Conservation (phyloP, 2,113 vertebrate genomes). For the Sphaerodactylus townsendi region DNA sequence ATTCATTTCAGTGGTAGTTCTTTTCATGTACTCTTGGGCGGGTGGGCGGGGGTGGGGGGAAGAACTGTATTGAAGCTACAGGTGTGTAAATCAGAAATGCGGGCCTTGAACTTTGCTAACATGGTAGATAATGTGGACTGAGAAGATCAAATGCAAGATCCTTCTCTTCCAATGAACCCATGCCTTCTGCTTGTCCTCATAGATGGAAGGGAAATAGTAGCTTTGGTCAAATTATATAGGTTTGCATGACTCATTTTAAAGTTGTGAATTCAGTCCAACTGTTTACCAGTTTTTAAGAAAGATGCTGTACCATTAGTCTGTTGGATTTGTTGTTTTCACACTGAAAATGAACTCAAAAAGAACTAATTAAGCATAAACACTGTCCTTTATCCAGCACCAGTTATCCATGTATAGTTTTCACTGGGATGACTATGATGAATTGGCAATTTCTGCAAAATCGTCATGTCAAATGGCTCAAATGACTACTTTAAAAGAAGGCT, state of each 20-base stretch:
- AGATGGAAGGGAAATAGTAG: neutral
- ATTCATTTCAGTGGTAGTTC: neutral
- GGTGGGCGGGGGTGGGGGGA: no score
- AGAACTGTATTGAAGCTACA: neutral
- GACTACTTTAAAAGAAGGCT: neutral
- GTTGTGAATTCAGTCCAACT: conserved; percentile 42
- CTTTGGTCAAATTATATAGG: neutral
- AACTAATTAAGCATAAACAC: conserved; percentile 4
- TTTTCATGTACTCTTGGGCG: neutral
- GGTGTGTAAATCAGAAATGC: neutral
- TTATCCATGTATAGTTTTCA: conserved; percentile 24
- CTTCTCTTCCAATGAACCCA: neutral
- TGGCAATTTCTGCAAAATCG: neutral
- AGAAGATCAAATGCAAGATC: neutral
- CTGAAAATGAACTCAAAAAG: neutral
- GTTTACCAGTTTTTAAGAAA: conserved; percentile 13
- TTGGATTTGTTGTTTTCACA: conserved; percentile 37
- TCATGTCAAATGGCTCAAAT: conserved; percentile 17
- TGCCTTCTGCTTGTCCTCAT: neutral
- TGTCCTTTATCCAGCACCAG: conserved; percentile 8
- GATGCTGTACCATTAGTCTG: conserved; percentile 26
- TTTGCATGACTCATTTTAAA: neutral
- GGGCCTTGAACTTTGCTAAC: neutral
- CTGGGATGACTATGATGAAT: conserved; percentile 6
- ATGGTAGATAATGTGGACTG: neutral